These are phyloP conservation scores for Myrmophylax atrothorax DNA, from an alignment of 2,113 vertebrate species.

Conservation along the genomic window DNA sequence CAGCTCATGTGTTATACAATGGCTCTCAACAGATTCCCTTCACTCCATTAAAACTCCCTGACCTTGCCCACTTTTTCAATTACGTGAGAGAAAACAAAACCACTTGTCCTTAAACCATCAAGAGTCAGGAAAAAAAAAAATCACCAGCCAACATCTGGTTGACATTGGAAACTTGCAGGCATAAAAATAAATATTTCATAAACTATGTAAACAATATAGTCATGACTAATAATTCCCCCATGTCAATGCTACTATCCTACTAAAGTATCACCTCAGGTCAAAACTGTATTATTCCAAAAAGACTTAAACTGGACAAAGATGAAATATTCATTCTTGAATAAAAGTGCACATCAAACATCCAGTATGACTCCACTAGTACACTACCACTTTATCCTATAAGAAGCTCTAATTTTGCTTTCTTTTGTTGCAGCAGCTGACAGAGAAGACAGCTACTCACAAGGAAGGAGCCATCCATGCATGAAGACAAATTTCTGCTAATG, in stretches of 20 bases:
- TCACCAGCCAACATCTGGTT: slow-evolving; percentile 9
- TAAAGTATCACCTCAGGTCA: not conserved
- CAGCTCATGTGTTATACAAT: not conserved
- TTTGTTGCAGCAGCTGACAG: not conserved
- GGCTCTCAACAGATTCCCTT: not conserved
- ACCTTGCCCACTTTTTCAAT: not conserved
- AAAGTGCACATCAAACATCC: not conserved
- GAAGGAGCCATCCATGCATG: not conserved
- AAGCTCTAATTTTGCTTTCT: not conserved
- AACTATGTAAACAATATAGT: not conserved
- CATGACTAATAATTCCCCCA: not conserved
- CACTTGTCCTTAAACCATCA: not conserved
- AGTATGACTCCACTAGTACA: not conserved
- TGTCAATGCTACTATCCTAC: not conserved
- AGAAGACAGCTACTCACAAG: not conserved
- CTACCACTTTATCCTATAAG: not conserved
- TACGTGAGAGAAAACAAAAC: not conserved
- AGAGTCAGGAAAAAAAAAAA: not conserved
- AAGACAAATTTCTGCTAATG: not conserved
- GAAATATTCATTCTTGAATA: not conserved
- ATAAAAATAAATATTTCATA: slow-evolving; percentile 22
- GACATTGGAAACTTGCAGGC: not conserved
- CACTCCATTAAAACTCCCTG: not conserved
- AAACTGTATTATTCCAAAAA: not conserved
- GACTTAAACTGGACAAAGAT: not conserved